Evolutionary conservation across 1,140 invertebrate species (phyloP).

Genomic region (Oncopodura yosiiana): DNA sequence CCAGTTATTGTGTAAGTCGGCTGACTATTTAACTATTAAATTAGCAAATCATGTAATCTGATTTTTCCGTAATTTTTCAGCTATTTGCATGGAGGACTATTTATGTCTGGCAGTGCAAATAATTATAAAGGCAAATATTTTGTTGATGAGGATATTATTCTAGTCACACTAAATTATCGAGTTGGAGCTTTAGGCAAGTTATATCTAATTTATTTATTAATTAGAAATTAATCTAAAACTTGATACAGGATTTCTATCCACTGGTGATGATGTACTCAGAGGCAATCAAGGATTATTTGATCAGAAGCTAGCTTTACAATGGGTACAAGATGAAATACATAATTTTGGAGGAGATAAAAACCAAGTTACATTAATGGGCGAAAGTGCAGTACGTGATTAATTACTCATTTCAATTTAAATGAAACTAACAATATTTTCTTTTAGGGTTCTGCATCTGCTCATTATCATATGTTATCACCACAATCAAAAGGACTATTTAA

Average conservation of each 20-base stretch:
- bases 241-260: constrained; percentile 35
- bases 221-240: not conserved
- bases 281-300: constrained; percentile 41
- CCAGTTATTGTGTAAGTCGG: no score
- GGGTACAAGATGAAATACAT: constrained; percentile 45
- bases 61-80: constrained; percentile 40
- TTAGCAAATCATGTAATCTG: not conserved
- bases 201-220: not conserved
- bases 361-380: constrained; percentile 50
- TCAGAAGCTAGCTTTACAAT: constrained; percentile 44
- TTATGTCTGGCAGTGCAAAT: constrained; percentile 39
- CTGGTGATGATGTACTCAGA: constrained; percentile 38
- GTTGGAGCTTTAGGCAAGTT: constrained; percentile 39
- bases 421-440: not conserved
- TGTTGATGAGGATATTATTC: constrained; percentile 43
- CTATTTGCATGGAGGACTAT: constrained; percentile 39
- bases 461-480: constrained; percentile 47
- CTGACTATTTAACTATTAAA: not conserved
- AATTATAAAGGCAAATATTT: constrained; percentile 36
- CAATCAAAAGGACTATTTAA: constrained; percentile 38
- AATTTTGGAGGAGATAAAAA: constrained; percentile 48
- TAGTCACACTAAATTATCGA: constrained; percentile 52
- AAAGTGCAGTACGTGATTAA: constrained; percentile 47
- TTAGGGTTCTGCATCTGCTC: constrained; percentile 41
- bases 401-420: not conserved